Evolutionary conservation across 1,140 invertebrate genomes (phyloP), one percentile per base, ranked within the genome.

Genomic region (Drosophila burlai): DNA sequence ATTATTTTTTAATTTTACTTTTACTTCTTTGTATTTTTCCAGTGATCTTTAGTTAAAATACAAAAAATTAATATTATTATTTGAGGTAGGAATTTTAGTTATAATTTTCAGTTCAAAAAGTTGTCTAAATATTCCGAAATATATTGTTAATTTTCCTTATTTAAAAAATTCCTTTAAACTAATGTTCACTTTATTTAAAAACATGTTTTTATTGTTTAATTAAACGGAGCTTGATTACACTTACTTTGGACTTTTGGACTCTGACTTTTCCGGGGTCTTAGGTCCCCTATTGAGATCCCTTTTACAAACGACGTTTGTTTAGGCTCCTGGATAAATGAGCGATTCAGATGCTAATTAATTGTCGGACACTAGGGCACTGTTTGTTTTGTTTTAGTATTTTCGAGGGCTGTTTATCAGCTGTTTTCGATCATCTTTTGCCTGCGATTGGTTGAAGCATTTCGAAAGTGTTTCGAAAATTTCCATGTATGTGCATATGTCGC

Each of bases 331-430:
- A 61, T 76, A 81, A 84, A 76, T 69, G 69, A 75, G 66, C 81
- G 78, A 84, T 90, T 90, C 54, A 49, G 74, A 79, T 68, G 78
- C 74, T 79, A 85, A 85, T 85, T 85, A 85, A 85, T 85, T 85
- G 74, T 29, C 31, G 47, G 31, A 52, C 67, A 74, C 67, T 62
- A 42, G 75, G 76, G 65, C 81, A 74, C 42, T 46, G 62, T 59
- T 73, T 50, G 47, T 65, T 83, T 80, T 61, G 36, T 40, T 57
- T 67, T 42, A 47, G 54, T 75, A 42, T 74, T 34, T 47, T 74
- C 26, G 31, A 26, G 38, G 43, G 64, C 65, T 52, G 57, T 62
- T 62, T 38, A 55, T 71, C 67, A 71, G 67, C 58, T 80, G 81
- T 49, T 86, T 71, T 62, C 69, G 65, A 86, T 86, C 83, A 65